A percentile compares a stretch with the other conserved stretches of the same genome.
Conservation (phyloP, 1,140 invertebrate genomes). For the Gonatopus flavifemur region DNA sequence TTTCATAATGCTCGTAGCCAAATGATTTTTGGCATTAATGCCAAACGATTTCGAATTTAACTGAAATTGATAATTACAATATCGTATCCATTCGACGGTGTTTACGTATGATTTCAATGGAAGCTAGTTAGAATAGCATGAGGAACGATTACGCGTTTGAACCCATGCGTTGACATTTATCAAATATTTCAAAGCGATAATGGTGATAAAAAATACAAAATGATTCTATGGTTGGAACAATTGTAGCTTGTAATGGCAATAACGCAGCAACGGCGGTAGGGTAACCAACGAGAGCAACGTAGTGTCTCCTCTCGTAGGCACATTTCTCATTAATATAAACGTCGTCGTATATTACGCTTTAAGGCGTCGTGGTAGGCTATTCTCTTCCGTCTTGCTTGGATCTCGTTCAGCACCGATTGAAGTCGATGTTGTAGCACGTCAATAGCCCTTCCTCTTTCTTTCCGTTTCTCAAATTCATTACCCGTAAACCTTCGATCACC, state of each 20-base stretch:
- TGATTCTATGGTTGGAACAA: conserved; percentile 13
- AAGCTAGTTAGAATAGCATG: too few species aligned
- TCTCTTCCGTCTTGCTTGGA: conserved; percentile 14
- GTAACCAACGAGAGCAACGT: conserved; percentile 8
- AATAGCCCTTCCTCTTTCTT: conserved; percentile 1
- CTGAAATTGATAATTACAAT: too few species aligned
- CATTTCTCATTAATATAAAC: conserved; percentile 45
- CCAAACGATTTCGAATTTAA: too few species aligned
- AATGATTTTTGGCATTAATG: too few species aligned
- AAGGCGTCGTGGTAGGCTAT: too few species aligned
- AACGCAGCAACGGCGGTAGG: background rate
- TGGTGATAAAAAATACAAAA: conserved; percentile 18
- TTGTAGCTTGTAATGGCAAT: conserved; percentile 19
- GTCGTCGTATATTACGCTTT: conserved; percentile 38
- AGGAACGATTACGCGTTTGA: too few species aligned
- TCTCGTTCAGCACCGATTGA: conserved; percentile 22
- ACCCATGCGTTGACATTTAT: too few species aligned
- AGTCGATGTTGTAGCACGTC: conserved; percentile 13
- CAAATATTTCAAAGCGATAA: too few species aligned
- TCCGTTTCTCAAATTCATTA: background rate
- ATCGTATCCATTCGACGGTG: too few species aligned
- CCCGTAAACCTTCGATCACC: too few species aligned
- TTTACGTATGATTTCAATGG: too few species aligned
- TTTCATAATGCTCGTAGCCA: too few species aligned
- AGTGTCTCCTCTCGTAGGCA: conserved; percentile 28